Base-by-base conservation (phyloP, 2,113 vertebrate genomes). In the Eptesicus fuscus region DNA sequence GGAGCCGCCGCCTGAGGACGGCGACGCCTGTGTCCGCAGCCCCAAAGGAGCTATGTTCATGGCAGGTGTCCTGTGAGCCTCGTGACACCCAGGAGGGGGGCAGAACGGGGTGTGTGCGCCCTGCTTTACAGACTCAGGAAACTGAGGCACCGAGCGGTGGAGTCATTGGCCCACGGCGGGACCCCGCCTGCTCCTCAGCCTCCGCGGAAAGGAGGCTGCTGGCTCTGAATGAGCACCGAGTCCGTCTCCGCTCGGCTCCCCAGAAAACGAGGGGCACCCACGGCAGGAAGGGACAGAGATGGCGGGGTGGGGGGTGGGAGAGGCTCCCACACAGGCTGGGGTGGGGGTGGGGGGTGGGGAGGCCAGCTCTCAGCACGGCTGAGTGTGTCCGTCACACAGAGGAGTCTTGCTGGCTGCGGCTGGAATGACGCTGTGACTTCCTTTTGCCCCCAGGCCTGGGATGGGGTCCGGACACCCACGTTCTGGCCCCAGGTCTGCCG, bases 111-210 rank as follows among this genome's bases (percentile, higher is more conserved):
- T 42, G 10, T 61, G 16, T 32, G 59, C 1, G 59, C 42, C 30
- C 28, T 80, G 59, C 76, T 94, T 71, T 70, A 77, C 30, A 73
- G 67, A 61, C 12, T n/a, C 59, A 90, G 88, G 67, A 92, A 96
- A 82, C 80, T 5, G 90, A 96, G 90, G 83, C 59, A 42, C 4
- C 22, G n/a, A n/a, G n/a, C 49, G 0, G 49, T 4, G 49, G 53
- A 23, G 53, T 22, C 53, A 23, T 22, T 7, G 22, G 53, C 18
- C 53, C 53, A 7, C 6, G 20, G 53, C 47, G 4, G 53, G 53
- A 20, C 20, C 53, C 53, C 18, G 20, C 53, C 53, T 2, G 18
- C 53, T 22, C 53, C 17, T 44, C 35, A 47, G 37, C 42, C 56
- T 87, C 35, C 13, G 69, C 56, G 44, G 63, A 67, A 53, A 73